Base-by-base conservation (phyloP, 1,140 invertebrate genomes). In the Atta cephalotes region DNA sequence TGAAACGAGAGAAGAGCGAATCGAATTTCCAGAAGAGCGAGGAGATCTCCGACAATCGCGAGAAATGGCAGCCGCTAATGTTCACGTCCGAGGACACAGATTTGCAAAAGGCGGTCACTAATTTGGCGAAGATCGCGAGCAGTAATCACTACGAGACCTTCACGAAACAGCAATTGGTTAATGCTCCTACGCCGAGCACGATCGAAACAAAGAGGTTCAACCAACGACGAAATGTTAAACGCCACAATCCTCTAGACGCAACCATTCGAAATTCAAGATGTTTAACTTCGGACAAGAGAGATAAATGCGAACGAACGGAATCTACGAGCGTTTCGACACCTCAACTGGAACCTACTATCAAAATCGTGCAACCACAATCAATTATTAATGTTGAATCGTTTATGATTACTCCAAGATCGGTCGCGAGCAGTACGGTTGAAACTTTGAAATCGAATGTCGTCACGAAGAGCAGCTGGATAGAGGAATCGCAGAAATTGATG, bases 1-100 rank as follows among this genome's bases (percentile, higher is more conserved):
- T n/a, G 12, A 82, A 62, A 58, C 66, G 35, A 12, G 31, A 82
- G 21, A 82, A 72, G 21, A 49, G 16, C 31, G 35, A 81, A 3
- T 14, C 65, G 10, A 58, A 68, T 68, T 68, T 45, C 10, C 53
- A 58, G 6, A 71, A 82, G 16, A 82, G 31, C 18, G 12, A 2
- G 12, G 56, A 82, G 35, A 21, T 74, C 12, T 5, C 21, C 53
- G 35, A 12, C 49, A 12, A 25, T 45, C n/a, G 7, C 7, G 63
- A 70, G 49, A 76, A 18, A 3, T 76, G 70, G 80, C 70, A 84
- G 4, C 80, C 80, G 39, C 25, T 74, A 1, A 16, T 16, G 18
- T 76, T 62, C n/a, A 3, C 35, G 25, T 12, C 45, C 18, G 45
- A 84, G 39, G 31, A 82, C 25, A 7, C 56, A 25, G 68, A 12